Evolutionary conservation across 2,888 invertebrate genomes (phyloP), one percentile per base, ranked within the genome.

Genomic region (Acleris sparsana): DNA sequence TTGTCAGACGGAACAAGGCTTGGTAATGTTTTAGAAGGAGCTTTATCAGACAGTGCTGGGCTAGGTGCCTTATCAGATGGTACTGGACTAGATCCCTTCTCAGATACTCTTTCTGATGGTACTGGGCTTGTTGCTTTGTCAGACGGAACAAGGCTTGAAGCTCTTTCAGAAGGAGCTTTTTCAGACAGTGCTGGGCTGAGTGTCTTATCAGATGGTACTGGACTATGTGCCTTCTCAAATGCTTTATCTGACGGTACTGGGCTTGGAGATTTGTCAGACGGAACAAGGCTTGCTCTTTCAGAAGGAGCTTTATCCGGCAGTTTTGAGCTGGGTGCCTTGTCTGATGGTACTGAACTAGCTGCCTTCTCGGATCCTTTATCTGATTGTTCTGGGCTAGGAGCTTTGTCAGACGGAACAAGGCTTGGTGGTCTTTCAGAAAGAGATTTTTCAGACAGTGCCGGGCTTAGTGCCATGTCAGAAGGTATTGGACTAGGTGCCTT

Each of bases 391-490:
- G 48, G 66, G 52, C 48, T 61, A 44, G 51, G 55, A 49, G 48
- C 55, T 18, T 62, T 53, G 5, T 70, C 3, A 29, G 22, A 39
- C 39, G 72, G 58, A 0, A 46, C 46, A 1, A 68, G 68, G 6
- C 71, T 71, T 5, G 68, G 58, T 13, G 53, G 62, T 46, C 72
- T 72, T 2, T 73, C 68, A 3, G 61, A 53, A 29, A 51, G 39
- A 0, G 25, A 46, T 25, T 57, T 62, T 2, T 65, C 53, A 5
- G 48, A 53, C 60, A 29, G 64, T 25, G 25, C 1, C 5, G 25
- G 25, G 25, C 25, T 29, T 63, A 44, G 49, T 22, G 22, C 22
- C 22, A 3, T 66, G 1, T 62, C 55, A 1, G 53, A 53, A 48
- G 44, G 53, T 64, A 29, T 61, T 11, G 58, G 63, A 13, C 63